Conservation (phyloP, 1,140 invertebrate genomes). For the Nebria ingens region DNA sequence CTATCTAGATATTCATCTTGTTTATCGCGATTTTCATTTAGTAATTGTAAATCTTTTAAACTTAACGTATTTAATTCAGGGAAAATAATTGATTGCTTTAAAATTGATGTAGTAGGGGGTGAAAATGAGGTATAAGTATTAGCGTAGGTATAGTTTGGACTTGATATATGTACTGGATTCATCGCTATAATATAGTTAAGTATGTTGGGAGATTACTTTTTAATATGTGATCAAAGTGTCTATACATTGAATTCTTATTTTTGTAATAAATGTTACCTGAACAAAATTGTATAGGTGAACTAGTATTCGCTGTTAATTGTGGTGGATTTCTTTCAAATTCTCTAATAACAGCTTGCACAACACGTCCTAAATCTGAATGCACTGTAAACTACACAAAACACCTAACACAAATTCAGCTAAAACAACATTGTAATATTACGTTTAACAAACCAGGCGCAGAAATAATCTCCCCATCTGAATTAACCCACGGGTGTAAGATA, state of each 20-base stretch:
- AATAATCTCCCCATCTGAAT: conserved; percentile 49
- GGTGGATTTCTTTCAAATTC: conserved; percentile 61
- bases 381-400: conserved; percentile 48
- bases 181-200: conserved; percentile 13
- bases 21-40: conserved; percentile 53
- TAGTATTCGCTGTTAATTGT: conserved; percentile 32
- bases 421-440: conserved; percentile 34
- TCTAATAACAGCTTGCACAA: conserved; percentile 65
- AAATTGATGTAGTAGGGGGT: conserved; percentile 17
- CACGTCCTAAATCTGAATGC: conserved; percentile 64
- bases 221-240: too few relatives aligned
- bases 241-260: not conserved
- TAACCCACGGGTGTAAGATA: conserved; percentile 58
- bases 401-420: not conserved
- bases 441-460: conserved; percentile 61
- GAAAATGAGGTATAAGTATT: conserved; percentile 22
- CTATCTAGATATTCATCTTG: conserved; percentile 60
- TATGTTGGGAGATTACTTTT: not conserved
- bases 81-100: conserved; percentile 32
- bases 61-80: conserved; percentile 55
- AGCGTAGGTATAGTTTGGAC: conserved; percentile 22
- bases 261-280: conserved; percentile 31
- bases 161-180: conserved; percentile 23
- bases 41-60: conserved; percentile 54
- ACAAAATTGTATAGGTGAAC: conserved; percentile 30